These are phyloP conservation scores for Amphiduros pacificus DNA, from an alignment of 2,888 invertebrate genomes.

Conservation along the genomic window DNA sequence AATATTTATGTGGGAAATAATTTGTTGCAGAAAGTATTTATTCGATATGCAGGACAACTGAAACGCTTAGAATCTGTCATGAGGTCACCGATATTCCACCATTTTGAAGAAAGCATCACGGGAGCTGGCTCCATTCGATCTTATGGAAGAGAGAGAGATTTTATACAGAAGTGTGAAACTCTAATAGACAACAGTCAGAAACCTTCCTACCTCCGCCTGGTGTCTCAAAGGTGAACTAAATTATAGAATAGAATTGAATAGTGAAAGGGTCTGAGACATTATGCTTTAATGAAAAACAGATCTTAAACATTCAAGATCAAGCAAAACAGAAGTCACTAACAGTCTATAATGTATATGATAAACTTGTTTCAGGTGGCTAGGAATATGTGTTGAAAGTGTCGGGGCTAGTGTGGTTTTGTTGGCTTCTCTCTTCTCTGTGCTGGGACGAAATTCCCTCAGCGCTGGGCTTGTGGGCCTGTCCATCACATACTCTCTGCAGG, in stretches of 20 bases:
- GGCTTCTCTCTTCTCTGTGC: constrained; percentile 27
- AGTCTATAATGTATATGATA: too few species aligned
- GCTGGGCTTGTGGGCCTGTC: constrained; percentile 30
- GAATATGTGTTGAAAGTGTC: constrained; percentile 27
- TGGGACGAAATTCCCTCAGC: constrained; percentile 21
- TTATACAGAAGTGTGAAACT: constrained; percentile 5
- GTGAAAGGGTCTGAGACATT: too few species aligned
- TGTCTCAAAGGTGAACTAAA: neutral
- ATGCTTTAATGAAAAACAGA: too few species aligned
- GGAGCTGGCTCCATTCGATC: constrained; percentile 7
- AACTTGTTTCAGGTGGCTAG: constrained; percentile 30
- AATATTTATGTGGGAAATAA: too few species aligned
- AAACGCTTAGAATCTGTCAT: constrained; percentile 6
- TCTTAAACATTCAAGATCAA: too few species aligned
- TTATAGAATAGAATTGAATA: too few species aligned
- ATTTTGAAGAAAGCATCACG: constrained; percentile 11
- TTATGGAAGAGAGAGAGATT: constrained; percentile 4
- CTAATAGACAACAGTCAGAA: constrained; percentile 15
- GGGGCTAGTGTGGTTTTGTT: constrained; percentile 31
- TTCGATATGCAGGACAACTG: constrained; percentile 9
- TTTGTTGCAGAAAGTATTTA: constrained; percentile 7
- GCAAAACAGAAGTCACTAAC: too few species aligned
- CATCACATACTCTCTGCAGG: constrained; percentile 32
- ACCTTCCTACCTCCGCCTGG: constrained; percentile 5
- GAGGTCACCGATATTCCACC: constrained; percentile 9